Percentiles rank a stretch among this genome's conserved stretches.
phyloP scores from a whole-genome alignment of 2,888 invertebrate genomes.

The Archaeoteleia sp. region DNA sequence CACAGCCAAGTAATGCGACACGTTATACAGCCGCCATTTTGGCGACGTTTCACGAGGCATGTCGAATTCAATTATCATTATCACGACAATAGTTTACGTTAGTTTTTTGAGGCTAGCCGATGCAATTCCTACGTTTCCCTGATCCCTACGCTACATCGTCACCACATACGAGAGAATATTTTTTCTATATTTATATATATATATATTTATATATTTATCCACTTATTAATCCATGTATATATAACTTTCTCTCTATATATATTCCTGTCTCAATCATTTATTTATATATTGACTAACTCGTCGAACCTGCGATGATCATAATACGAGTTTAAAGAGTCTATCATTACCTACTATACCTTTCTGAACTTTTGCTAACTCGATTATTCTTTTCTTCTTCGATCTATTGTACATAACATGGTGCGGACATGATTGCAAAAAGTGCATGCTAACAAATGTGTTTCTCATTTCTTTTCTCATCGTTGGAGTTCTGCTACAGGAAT shows the following conservation, averaged over 20 bases:
- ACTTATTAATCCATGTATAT: slow-evolving; percentile 35
- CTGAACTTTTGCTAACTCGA: background rate
- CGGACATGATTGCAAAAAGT: too few relatives aligned
- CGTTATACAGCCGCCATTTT: slow-evolving; percentile 47
- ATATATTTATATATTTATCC: too few relatives aligned
- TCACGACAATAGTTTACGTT: slow-evolving; percentile 52
- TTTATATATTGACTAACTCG: slow-evolving; percentile 63
- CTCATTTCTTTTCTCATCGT: too few relatives aligned
- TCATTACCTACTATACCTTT: slow-evolving; percentile 34
- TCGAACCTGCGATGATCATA: slow-evolving; percentile 64
- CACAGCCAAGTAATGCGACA: slow-evolving; percentile 73
- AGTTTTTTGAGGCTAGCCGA: slow-evolving; percentile 64
- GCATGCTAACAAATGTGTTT: too few relatives aligned
- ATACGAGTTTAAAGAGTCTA: slow-evolving; percentile 67
- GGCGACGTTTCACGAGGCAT: slow-evolving; percentile 50
- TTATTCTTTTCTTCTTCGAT: too few relatives aligned
- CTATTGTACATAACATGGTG: too few relatives aligned
- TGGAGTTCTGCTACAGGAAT: too few relatives aligned
- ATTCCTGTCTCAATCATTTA: slow-evolving; percentile 56
- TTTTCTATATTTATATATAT: slow-evolving; percentile 47
- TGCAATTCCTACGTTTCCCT: slow-evolving; percentile 70
- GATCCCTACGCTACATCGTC: slow-evolving; percentile 63
- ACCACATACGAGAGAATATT: slow-evolving; percentile 58
- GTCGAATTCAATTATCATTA: slow-evolving; percentile 55
- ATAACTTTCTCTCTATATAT: slow-evolving; percentile 51